These are phyloP conservation scores for Hypotaenidia okinawae DNA, from an alignment of 2,797 vertebrate species.

Conservation along the genomic window DNA sequence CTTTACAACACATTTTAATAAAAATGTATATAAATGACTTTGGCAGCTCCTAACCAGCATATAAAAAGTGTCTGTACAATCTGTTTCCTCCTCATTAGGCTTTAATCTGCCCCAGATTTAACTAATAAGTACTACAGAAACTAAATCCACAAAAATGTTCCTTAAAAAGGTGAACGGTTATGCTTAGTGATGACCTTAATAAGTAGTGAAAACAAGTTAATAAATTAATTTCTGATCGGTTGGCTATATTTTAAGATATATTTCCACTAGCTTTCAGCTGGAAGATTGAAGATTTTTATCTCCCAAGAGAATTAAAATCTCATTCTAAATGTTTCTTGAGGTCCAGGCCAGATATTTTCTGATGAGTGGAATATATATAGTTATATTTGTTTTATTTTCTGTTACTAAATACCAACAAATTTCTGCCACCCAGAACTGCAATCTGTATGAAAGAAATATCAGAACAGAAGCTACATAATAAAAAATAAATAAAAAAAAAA, in stretches of 20 bases:
- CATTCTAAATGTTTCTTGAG: not conserved
- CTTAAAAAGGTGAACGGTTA: not conserved
- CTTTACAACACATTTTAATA: constrained; percentile 10
- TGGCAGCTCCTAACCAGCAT: not conserved
- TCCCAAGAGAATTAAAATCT: not conserved
- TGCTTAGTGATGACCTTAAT: not conserved
- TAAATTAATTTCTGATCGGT: not conserved
- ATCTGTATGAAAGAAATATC: not conserved
- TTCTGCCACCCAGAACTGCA: not conserved
- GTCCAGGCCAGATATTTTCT: not conserved
- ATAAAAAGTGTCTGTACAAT: not conserved
- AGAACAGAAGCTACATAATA: not conserved
- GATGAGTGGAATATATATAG: not conserved
- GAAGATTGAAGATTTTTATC: not conserved
- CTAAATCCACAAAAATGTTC: not conserved
- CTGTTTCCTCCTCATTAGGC: not conserved
- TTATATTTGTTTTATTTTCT: not conserved
- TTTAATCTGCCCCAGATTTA: not conserved
- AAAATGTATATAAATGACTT: constrained; percentile 9
- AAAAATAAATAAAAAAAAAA: not conserved
- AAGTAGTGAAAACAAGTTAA: not conserved
- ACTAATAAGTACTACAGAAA: not conserved
- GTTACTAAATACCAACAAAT: not conserved
- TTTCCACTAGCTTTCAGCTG: not conserved
- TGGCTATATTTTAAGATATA: not conserved